Evolutionary conservation across 2,113 vertebrate species (phyloP), one percentile per base, ranked within the genome.

Genomic region (Prochilodus magdalenae): DNA sequence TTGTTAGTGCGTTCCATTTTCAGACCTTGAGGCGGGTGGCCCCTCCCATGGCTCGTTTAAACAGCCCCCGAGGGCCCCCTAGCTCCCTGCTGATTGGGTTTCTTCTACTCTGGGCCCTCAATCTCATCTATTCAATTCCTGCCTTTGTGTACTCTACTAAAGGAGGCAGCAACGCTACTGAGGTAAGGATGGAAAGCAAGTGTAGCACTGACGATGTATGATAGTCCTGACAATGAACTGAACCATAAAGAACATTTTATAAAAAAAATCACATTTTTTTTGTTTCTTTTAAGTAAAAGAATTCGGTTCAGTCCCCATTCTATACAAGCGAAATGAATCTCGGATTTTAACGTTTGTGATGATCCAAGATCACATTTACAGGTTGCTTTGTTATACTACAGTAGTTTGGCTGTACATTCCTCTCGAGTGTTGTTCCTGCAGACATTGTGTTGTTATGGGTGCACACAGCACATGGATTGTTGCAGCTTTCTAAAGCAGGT

Each of bases 1-100:
- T 90, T 69, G 92, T 95, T 76, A 95, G 94, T 10, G 89, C 87
- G 0, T 95, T 95, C 71, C 94, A 95, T 82, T 89, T 94, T 36
- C 90, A 94, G 75, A 94, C 93, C 0, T 75, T 95, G 73, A 90
- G 91, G 33, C 91, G 94, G 0, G 83, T 93, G 72, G 65, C 89
- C 49, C 92, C 93, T 1, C 5, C 53, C 1, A 2, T 51, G 0
- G 47, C 27, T 0, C 80, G 75, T 63, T 0, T 87, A 8, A 13
- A 80, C 8, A 78, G 83, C 40, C 8, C 40, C 8, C 4, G 40
- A 0, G 83, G 82, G 0, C 15, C 75, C 1, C 85, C 90, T 0
- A 90, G 62, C 73, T 59, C 55, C 30, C 80, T 94, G 0, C 66
- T 93, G 14, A 24, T 92, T 24, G 83, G 77, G 44, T 36, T 93